Conservation (phyloP, 1,140 invertebrate species). For the Drosophila sproati region DNA sequence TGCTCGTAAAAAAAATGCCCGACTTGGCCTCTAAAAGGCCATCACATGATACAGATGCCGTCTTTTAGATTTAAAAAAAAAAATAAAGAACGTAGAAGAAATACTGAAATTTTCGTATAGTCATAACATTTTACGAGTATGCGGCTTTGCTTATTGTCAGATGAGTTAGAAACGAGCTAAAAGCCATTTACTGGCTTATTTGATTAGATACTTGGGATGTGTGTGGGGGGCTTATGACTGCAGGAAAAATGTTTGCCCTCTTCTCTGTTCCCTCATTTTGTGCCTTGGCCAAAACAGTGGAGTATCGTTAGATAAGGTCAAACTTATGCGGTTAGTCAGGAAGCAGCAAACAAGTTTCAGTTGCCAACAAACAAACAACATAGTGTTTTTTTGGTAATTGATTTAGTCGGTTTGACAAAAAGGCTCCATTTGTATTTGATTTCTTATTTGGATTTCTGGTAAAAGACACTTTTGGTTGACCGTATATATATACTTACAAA, state of each 20-base stretch:
- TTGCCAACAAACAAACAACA: no score
- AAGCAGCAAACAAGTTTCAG: neutral
- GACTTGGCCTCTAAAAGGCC: conserved; percentile 66
- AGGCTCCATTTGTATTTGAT: no score
- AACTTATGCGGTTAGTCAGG: neutral
- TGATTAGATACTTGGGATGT: conserved; percentile 49
- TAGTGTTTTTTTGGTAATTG: neutral
- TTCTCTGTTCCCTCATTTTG: neutral
- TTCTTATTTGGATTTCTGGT: neutral
- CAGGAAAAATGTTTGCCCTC: neutral
- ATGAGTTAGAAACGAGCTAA: conserved; percentile 52
- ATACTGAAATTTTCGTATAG: conserved; percentile 45
- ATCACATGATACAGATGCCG: conserved; percentile 62
- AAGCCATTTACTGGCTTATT: conserved; percentile 50
- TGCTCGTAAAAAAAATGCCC: conserved; percentile 65
- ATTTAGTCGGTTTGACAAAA: neutral
- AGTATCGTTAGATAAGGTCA: no score
- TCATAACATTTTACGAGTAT: conserved; percentile 61
- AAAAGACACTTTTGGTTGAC: neutral
- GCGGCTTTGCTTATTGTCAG: conserved; percentile 18
- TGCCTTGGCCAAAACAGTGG: no score
- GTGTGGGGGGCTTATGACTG: neutral
- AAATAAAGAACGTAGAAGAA: conserved; percentile 14
- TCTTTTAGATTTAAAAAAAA: conserved; percentile 64
- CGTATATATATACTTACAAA: neutral